Base-by-base conservation (phyloP, 2,113 vertebrate genomes). In the Acrocephalus kingi region DNA sequence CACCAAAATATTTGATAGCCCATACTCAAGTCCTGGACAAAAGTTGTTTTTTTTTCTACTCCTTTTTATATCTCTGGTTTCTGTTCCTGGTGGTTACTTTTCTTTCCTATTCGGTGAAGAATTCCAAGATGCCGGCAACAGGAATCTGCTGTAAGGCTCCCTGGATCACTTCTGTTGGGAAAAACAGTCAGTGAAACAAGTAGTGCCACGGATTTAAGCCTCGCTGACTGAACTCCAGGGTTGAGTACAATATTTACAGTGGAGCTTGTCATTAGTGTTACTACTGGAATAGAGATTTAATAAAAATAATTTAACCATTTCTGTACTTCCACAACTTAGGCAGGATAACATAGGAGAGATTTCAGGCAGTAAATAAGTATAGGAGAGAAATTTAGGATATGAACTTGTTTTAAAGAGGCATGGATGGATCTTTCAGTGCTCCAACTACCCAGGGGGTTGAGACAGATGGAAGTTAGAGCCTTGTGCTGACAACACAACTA, bases 141-240 rank as follows among this genome's bases (percentile, higher is more conserved):
- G 89, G 46, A 41, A 90, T 41, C 35, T 64, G 15, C n/a, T 51
- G 25, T 61, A 73, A 66, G 51, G 13, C 59, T 73, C 67, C 59
- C 23, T 3, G 3, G 67, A 66, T 71, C 67, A 58, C 49, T 67
- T 62, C 5, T 18, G 27, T 14, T 84, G 21, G 59, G 84, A 73
- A 88, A 64, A 88, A 64, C 17, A 76, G 11, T 30, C 49, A 63
- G 51, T 16, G 39, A 81, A 66, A 94, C 24, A 55, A 84, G 55
- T 3, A 39, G 23, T 67, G 39, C 39, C 46, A 46, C 0, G 0
- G 24, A 45, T 54, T 45, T 58, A 31, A 85, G n/a, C 14, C 37
- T 84, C 9, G 0, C 49, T 83, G 28, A 30, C 75, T 51, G 61
- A 90, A 59, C 35, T n/a, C 13, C 48, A 28, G 27, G 13, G 24